phyloP scores from a whole-genome alignment of 2,113 vertebrate species.

The Halichoerus grypus region DNA sequence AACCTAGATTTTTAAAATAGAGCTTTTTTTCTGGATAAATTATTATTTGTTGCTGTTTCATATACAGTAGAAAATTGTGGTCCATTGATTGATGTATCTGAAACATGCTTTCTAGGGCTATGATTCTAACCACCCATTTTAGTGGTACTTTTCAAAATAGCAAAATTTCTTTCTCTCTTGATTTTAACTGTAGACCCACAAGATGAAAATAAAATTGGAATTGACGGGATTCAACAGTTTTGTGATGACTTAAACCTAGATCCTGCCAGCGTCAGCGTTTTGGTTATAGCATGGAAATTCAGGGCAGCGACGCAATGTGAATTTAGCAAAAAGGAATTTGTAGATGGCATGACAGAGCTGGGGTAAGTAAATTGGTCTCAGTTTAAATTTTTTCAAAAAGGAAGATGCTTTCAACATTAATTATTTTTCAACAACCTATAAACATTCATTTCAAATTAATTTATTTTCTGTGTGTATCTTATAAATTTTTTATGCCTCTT shows the following conservation, averaged over 20 bases:
- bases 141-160: constrained; percentile 48
- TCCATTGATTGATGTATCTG: not conserved
- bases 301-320: constrained; percentile 97
- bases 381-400: not conserved
- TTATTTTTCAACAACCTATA: not conserved
- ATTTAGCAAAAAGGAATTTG: constrained; percentile 97
- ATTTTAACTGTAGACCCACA: constrained; percentile 92
- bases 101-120: not conserved
- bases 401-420: not conserved
- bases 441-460: not conserved
- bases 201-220: constrained; percentile 98
- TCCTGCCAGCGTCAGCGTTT: constrained; percentile 95
- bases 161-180: not conserved
- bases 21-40: not conserved
- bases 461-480: not conserved
- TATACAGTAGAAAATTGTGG: not conserved
- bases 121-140: not conserved
- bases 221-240: constrained; percentile 97
- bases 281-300: constrained; percentile 98
- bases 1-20: not conserved
- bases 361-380: constrained; percentile 89
- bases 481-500: not conserved
- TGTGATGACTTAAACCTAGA: constrained; percentile 96
- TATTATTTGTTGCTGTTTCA: not conserved
- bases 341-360: constrained; percentile 97